A percentile compares a stretch with the other conserved stretches of the same genome.
phyloP scores from a whole-genome alignment of 2,113 vertebrate genomes.

The Salvelinus namaycush region DNA sequence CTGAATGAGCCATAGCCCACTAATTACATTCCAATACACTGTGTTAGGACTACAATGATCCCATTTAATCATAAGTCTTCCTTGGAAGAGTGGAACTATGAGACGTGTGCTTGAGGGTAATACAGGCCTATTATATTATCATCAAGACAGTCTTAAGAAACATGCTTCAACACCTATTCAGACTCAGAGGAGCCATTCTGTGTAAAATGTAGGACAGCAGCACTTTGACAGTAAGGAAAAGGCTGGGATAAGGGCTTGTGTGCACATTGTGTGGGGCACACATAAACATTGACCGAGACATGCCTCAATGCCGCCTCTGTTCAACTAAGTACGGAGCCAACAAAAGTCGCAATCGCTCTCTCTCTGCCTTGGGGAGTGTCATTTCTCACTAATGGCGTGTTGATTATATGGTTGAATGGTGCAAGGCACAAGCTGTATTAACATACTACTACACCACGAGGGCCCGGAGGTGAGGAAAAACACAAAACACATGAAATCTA shows the following conservation, averaged over 20 bases:
- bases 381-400: not conserved
- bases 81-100: too few relatives aligned
- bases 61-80: too few relatives aligned
- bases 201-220: too few relatives aligned
- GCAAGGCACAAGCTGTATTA: not conserved
- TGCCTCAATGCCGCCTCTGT: slow-evolving; percentile 41
- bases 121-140: too few relatives aligned
- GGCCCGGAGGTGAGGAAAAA: not conserved
- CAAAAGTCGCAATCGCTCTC: slow-evolving; percentile 8
- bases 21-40: too few relatives aligned
- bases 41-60: too few relatives aligned
- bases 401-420: not conserved
- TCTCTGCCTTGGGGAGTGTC: not conserved
- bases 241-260: not conserved
- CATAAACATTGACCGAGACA: slow-evolving; percentile 45
- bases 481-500: not conserved
- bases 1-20: too few relatives aligned
- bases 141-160: too few relatives aligned
- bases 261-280: not conserved
- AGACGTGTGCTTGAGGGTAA: too few relatives aligned
- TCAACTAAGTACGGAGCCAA: slow-evolving; percentile 27
- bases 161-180: too few relatives aligned
- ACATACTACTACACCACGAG: not conserved
- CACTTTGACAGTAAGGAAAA: not conserved
- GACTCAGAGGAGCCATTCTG: too few relatives aligned